Conservation (phyloP, 2,797 vertebrate species). For the Myotis myotis region DNA sequence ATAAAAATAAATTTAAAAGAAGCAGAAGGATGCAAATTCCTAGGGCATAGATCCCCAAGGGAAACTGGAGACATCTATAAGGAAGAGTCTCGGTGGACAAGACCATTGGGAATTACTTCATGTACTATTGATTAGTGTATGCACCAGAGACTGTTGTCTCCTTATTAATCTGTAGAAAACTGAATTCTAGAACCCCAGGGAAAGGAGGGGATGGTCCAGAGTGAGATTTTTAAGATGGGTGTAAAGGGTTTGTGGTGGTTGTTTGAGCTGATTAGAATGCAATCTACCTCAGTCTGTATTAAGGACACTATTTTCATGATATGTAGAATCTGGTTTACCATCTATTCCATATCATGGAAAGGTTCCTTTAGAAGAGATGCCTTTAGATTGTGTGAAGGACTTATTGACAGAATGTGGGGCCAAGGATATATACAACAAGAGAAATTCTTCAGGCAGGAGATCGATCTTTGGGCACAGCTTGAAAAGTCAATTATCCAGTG, state of each 20-base stretch:
- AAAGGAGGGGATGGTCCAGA: not conserved
- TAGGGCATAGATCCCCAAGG: not conserved
- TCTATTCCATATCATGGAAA: not conserved
- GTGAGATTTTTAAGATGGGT: not conserved
- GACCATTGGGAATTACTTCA: not conserved
- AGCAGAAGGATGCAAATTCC: not conserved
- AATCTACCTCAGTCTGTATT: not conserved
- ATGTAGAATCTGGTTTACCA: not conserved
- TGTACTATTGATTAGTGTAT: not conserved
- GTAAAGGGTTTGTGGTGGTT: not conserved
- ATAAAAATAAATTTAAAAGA: no score
- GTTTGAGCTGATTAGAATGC: not conserved
- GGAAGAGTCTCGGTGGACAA: not conserved
- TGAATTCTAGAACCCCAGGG: not conserved
- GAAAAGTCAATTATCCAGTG: slow-evolving; percentile 26
- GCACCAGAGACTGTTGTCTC: not conserved
- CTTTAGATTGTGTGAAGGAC: slow-evolving; percentile 32
- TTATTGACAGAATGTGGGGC: slow-evolving; percentile 36
- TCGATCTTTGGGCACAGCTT: not conserved
- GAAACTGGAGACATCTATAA: not conserved
- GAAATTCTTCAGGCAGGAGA: not conserved
- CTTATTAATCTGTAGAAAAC: not conserved
- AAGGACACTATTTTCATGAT: not conserved
- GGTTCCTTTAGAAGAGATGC: slow-evolving; percentile 19
- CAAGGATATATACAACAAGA: not conserved